Evolutionary conservation across 2,888 invertebrate species (phyloP).

Genomic region (Automeris io): DNA sequence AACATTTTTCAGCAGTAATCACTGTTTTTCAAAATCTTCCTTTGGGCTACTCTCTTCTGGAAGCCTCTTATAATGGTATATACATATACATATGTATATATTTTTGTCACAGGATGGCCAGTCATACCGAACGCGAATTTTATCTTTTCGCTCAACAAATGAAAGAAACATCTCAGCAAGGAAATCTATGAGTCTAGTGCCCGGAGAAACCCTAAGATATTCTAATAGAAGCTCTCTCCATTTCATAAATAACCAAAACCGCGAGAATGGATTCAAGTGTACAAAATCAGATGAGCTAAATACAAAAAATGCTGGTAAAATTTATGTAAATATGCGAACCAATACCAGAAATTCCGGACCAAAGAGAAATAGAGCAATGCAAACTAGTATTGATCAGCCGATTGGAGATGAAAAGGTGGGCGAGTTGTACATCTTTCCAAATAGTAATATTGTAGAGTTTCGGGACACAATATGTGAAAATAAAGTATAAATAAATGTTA

Average conservation of each 20-base stretch:
- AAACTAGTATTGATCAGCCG: constrained; percentile 37
- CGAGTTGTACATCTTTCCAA: constrained; percentile 67
- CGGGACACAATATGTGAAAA: constrained; percentile 63
- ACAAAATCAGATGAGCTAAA: constrained; percentile 36
- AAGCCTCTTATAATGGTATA: too few relatives aligned
- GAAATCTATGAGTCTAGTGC: constrained; percentile 51
- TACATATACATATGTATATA: too few relatives aligned
- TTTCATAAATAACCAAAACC: constrained; percentile 41
- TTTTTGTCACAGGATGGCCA: constrained; percentile 62
- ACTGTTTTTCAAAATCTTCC: too few relatives aligned
- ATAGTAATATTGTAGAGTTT: constrained; percentile 65
- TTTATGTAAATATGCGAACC: constrained; percentile 20
- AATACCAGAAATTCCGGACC: constrained; percentile 17
- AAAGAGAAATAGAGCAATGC: constrained; percentile 28
- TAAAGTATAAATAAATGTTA: constrained; percentile 50
- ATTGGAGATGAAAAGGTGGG: constrained; percentile 60
- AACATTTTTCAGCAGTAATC: too few relatives aligned
- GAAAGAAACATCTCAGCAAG: constrained; percentile 53
- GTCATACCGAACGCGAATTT: constrained; percentile 59
- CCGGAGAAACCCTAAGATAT: constrained; percentile 42
- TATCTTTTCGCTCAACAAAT: constrained; percentile 64
- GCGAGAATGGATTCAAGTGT: constrained; percentile 44
- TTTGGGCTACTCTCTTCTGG: too few relatives aligned
- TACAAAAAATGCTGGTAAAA: constrained; percentile 28
- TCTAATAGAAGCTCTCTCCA: constrained; percentile 44